These are phyloP conservation scores for Sarcophaga caerulescens DNA, from an alignment of 2,888 invertebrate genomes.

Conservation along the genomic window DNA sequence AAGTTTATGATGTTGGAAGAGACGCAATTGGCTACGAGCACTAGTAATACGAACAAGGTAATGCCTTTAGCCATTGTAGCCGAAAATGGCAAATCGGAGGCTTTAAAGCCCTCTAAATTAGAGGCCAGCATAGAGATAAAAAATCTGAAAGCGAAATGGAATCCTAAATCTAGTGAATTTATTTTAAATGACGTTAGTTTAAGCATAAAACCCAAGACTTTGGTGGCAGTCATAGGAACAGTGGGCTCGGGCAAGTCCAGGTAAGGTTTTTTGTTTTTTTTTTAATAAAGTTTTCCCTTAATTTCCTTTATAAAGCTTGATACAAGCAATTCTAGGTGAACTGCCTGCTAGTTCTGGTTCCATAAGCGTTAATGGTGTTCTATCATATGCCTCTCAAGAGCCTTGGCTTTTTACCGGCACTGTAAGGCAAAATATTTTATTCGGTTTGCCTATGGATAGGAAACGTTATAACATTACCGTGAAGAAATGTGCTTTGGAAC, in stretches of 20 bases:
- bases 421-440: slow-evolving; percentile 85
- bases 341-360: slow-evolving; percentile 82
- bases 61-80: slow-evolving; percentile 66
- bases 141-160: slow-evolving; percentile 87
- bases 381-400: slow-evolving; percentile 91
- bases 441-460: slow-evolving; percentile 83
- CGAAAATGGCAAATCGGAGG: slow-evolving; percentile 70
- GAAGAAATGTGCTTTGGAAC: slow-evolving; percentile 81
- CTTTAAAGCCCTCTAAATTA: slow-evolving; percentile 6
- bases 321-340: slow-evolving; percentile 83
- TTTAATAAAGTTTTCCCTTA: background rate
- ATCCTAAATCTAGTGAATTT: slow-evolving; percentile 83
- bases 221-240: slow-evolving; percentile 87
- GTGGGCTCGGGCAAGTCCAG: slow-evolving; percentile 86
- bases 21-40: slow-evolving; percentile 77
- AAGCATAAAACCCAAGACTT: slow-evolving; percentile 84
- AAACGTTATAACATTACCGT: slow-evolving; percentile 83
- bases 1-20: slow-evolving; percentile 85
- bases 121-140: slow-evolving; percentile 83
- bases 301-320: slow-evolving; percentile 76
- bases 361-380: slow-evolving; percentile 83
- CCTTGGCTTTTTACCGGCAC: slow-evolving; percentile 91
- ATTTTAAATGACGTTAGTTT: slow-evolving; percentile 86
- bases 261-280: slow-evolving; percentile 56
- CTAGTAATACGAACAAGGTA: slow-evolving; percentile 36